phyloP scores from a whole-genome alignment of 2,888 invertebrate species.

The Tetragonula carbonaria region DNA sequence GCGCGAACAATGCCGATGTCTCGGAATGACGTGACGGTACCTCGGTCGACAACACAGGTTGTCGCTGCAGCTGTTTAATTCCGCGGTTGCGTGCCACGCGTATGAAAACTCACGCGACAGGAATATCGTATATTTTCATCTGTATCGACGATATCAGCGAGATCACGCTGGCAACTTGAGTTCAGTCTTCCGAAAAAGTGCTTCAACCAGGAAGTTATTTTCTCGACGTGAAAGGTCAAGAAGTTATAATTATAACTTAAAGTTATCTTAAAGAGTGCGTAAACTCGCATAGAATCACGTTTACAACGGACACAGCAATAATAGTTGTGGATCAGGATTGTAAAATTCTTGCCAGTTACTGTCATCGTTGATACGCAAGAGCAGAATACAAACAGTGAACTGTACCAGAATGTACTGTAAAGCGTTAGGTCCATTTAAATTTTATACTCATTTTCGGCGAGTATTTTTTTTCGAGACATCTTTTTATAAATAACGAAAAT shows the following conservation, averaged over 20 bases:
- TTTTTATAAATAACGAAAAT: no score
- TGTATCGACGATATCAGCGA: not conserved
- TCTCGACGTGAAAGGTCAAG: not conserved
- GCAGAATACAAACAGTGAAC: not conserved
- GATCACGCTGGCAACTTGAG: no score
- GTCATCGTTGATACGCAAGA: constrained; percentile 22
- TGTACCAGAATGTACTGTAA: not conserved
- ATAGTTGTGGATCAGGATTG: constrained; percentile 19
- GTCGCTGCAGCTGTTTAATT: constrained; percentile 18
- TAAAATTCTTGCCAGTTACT: constrained; percentile 26
- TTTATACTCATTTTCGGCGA: not conserved
- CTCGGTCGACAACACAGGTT: not conserved
- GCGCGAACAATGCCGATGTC: not conserved
- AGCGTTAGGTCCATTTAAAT: not conserved
- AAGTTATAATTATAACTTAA: not conserved
- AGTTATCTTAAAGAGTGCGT: not conserved
- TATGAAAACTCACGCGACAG: constrained; percentile 10
- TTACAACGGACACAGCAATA: constrained; percentile 11
- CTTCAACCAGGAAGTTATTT: not conserved
- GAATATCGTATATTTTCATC: not conserved
- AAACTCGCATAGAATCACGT: constrained; percentile 21
- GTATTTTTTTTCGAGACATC: not conserved
- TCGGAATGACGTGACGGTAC: not conserved
- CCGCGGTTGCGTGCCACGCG: constrained; percentile 21
- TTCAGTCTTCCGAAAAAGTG: not conserved